Base-by-base conservation (phyloP, 2,113 vertebrate genomes). In the Neotoma lepida region DNA sequence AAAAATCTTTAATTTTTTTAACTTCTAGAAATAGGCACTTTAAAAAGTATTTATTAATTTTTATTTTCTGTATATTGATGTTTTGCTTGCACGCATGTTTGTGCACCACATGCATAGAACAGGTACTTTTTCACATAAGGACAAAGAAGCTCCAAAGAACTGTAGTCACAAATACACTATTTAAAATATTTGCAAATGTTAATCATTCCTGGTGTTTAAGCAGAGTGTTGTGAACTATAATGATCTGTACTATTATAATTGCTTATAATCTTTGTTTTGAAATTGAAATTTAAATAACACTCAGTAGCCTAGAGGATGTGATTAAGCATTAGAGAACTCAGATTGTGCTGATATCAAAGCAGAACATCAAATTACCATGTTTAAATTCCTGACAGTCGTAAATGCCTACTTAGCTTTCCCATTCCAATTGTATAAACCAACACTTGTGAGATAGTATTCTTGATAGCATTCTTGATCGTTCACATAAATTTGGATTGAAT, bases 221-320 rank as follows among this genome's bases (percentile, higher is more conserved):
- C 26, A 93, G 3, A 41, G 2, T 41, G n/a, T 35, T 13, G 26
- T 24, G 28, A 66, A 70, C 41, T 77, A 56, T 46, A 51, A 90
- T 94, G 86, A 58, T 70, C 30, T 64, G 0, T 81, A 70, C 20
- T 85, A 88, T 54, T 56, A 49, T 6, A 33, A 92, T 46, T 74
- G 9, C 39, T 94, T 80, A 58, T 93, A 84, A 70, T 74, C 39
- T 49, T 85, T 80, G 51, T n/a, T 90, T 70, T 88, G 70, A 91
- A 95, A 54, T 22, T 86, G 6, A 90, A 68, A 41, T 80, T 94
- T 6, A 14, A 90, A 91, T 93, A 90, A 51, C 12, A 80, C 22
- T 41, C 22, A 61, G 0, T 54, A 63, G 35, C 8, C 44, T 46
- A 78, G 18, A 89, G 9, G 84, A 39, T 70, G 44, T 68, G 73